Conservation (phyloP, 2,888 invertebrate species). For the Hipparchia semele region DNA sequence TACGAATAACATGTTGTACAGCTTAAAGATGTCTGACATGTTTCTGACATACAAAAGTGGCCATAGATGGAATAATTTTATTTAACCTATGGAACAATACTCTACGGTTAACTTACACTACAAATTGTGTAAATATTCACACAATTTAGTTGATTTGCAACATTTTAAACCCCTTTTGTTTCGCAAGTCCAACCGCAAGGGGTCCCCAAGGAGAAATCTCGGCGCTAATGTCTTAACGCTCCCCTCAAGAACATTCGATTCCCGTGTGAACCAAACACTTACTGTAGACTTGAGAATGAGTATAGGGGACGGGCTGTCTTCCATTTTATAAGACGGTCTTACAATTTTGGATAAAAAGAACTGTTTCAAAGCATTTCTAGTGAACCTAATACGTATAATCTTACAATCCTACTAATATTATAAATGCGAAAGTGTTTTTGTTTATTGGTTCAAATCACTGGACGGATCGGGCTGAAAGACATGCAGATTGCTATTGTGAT, state of each 20-base stretch:
- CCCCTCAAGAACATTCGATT: conserved; percentile 74
- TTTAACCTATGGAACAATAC: no score
- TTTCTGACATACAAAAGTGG: not conserved
- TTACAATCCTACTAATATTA: not conserved
- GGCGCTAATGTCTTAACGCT: conserved; percentile 54
- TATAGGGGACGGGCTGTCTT: conserved; percentile 28
- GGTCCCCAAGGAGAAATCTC: conserved; percentile 41
- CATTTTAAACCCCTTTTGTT: conserved; percentile 26
- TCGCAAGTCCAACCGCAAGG: conserved; percentile 43
- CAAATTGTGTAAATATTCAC: not conserved
- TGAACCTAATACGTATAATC: not conserved
- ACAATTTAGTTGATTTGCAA: conserved; percentile 20
- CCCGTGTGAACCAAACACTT: conserved; percentile 71
- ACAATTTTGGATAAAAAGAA: not conserved
- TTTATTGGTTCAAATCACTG: no score
- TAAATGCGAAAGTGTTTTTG: no score
- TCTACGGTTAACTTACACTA: not conserved
- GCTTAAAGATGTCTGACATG: not conserved
- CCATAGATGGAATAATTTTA: not conserved
- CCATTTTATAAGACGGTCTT: conserved; percentile 19
- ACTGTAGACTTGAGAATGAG: conserved; percentile 40
- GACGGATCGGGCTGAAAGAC: no score
- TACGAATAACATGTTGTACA: no score
- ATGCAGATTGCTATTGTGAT: no score
- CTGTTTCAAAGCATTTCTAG: not conserved